Conservation (phyloP, 1,140 invertebrate genomes). For the Euura lappo region DNA sequence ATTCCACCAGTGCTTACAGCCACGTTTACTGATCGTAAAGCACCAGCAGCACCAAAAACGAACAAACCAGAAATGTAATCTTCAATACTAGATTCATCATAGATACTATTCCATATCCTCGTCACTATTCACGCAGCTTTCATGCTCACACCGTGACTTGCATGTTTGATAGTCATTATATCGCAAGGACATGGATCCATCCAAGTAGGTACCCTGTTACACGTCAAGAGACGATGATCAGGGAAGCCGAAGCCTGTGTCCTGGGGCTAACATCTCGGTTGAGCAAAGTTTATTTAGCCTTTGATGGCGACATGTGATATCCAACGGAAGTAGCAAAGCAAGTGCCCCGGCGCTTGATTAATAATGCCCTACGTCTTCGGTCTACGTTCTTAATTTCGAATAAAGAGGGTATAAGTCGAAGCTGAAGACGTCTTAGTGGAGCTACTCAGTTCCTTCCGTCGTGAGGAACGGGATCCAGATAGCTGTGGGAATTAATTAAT, state of each 20-base stretch:
- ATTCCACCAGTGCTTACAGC: too few species aligned
- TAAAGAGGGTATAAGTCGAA: too few species aligned
- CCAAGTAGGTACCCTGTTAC: background rate
- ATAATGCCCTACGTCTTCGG: background rate
- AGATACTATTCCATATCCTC: too few species aligned
- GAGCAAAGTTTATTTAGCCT: slow-evolving; percentile 18
- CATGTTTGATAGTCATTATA: background rate
- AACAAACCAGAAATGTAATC: too few species aligned
- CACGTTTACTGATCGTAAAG: too few species aligned
- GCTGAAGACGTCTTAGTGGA: too few species aligned
- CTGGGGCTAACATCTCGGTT: slow-evolving; percentile 20
- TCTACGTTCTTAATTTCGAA: too few species aligned
- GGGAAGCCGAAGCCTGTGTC: slow-evolving; percentile 9
- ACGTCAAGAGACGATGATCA: background rate
- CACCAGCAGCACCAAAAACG: too few species aligned
- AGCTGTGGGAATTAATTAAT: background rate
- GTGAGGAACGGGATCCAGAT: too few species aligned
- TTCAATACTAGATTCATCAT: too few species aligned
- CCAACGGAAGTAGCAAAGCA: background rate
- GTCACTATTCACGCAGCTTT: too few species aligned
- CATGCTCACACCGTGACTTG: background rate
- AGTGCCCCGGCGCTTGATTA: background rate
- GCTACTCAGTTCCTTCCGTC: too few species aligned
- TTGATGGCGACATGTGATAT: slow-evolving; percentile 10
- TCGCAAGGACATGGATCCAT: background rate